Evolutionary conservation across 2,113 vertebrate genomes (phyloP).

Genomic region (Oreochromis aureus): DNA sequence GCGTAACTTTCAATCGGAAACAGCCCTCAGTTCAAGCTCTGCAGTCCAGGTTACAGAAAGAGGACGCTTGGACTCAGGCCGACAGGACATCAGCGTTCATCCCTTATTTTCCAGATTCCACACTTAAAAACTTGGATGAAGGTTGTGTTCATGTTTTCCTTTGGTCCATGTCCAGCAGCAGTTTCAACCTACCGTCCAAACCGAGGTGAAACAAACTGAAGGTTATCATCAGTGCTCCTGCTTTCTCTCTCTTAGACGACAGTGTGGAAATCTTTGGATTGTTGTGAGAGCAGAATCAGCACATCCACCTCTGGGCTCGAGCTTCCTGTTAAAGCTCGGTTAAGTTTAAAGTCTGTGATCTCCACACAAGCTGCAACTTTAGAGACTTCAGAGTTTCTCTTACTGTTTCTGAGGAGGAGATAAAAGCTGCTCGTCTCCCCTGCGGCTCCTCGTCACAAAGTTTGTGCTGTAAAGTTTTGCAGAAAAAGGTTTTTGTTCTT

Average conservation of each 20-base stretch:
- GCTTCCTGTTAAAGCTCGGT: not conserved
- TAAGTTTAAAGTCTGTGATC: not conserved
- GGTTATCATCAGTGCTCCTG: not conserved
- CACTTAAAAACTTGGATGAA: not conserved
- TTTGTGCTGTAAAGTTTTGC: not conserved
- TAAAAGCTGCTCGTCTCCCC: not conserved
- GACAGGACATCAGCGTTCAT: not conserved
- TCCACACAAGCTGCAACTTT: not conserved
- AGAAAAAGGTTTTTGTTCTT: not conserved
- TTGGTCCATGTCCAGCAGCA: not conserved
- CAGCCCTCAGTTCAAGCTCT: not conserved
- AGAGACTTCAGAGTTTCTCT: not conserved
- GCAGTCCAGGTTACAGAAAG: not conserved
- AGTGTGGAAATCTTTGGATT: rapidly evolving
- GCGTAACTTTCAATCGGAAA: not conserved
- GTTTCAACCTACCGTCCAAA: not conserved
- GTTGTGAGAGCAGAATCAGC: not conserved
- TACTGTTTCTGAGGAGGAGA: not conserved
- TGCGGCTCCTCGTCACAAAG: not conserved
- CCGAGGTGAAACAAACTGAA: not conserved
- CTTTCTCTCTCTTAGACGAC: not conserved
- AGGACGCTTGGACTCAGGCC: not conserved
- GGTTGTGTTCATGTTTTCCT: not conserved
- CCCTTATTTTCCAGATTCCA: not conserved
- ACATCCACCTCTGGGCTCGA: not conserved